Conservation (phyloP, 2,888 invertebrate species). For the Lasioglossum oenotherae region DNA sequence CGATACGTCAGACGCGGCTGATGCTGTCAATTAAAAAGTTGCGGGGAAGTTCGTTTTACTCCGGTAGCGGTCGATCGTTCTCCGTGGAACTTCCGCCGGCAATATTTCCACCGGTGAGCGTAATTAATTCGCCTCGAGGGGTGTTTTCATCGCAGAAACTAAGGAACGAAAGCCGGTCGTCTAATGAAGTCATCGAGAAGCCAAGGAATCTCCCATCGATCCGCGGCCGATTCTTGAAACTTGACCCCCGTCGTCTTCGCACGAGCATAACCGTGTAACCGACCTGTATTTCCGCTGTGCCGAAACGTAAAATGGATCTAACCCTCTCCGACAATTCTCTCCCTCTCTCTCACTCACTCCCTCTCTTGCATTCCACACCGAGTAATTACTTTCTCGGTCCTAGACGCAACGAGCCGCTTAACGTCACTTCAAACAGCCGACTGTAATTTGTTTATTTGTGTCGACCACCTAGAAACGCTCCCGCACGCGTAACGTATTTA, state of each 20-base stretch:
- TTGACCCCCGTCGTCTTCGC: neutral
- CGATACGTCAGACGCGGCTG: constrained; percentile 47
- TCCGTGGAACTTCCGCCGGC: constrained; percentile 10
- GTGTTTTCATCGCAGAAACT: constrained; percentile 1
- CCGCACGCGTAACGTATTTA: neutral
- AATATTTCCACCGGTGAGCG: constrained; percentile 11
- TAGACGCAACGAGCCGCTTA: constrained; percentile 27
- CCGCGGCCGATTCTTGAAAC: constrained; percentile 20
- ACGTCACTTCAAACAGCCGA: constrained; percentile 25
- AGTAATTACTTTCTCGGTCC: constrained; percentile 39
- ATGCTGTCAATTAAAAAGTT: constrained; percentile 63
- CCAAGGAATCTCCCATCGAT: constrained; percentile 11
- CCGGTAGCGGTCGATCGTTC: constrained; percentile 12
- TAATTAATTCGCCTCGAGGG: constrained; percentile 40
- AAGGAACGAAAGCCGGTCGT: neutral
- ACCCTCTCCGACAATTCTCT: neutral
- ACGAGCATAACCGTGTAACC: constrained; percentile 21
- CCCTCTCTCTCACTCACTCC: too few relatives aligned
- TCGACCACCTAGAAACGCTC: neutral
- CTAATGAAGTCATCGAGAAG: constrained; percentile 17
- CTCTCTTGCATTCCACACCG: neutral
- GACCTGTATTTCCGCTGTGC: neutral
- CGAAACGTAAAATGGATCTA: constrained; percentile 16
- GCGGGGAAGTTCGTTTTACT: constrained; percentile 4
- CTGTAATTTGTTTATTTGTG: constrained; percentile 13